Evolutionary conservation across 2,113 vertebrate genomes (phyloP).

Genomic region (Varanus salvator): DNA sequence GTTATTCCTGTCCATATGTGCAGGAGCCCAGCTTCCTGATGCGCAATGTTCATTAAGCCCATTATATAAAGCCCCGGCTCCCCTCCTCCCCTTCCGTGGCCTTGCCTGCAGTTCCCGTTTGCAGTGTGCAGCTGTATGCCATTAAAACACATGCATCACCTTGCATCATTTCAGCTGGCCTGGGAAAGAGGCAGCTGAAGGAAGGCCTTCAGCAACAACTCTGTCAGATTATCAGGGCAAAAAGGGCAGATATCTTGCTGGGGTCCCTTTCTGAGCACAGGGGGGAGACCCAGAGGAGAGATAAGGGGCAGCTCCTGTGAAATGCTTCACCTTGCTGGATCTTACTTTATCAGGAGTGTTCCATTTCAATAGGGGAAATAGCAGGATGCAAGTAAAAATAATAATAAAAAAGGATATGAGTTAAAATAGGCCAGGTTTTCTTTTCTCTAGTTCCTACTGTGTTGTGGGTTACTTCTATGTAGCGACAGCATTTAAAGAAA

Average conservation of each 20-base stretch:
- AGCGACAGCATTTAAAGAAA: background rate
- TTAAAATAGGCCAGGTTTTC: too few species aligned
- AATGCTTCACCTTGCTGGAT: background rate
- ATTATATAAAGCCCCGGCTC: background rate
- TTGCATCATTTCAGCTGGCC: background rate
- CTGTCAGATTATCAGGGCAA: background rate
- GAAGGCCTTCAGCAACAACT: background rate
- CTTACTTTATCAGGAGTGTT: background rate
- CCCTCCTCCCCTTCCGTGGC: too few species aligned
- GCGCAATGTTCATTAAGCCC: background rate
- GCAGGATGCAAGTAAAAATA: background rate
- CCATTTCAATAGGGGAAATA: background rate
- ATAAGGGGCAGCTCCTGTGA: background rate
- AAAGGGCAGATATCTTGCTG: background rate
- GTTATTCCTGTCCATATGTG: background rate
- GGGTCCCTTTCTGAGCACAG: background rate
- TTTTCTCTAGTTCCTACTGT: background rate
- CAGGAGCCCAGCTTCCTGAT: background rate
- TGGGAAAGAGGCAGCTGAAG: background rate
- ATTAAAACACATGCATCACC: background rate
- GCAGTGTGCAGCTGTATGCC: background rate
- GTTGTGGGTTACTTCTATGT: background rate
- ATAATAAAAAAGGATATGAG: background rate
- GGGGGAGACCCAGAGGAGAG: background rate
- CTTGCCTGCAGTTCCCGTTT: background rate